These are phyloP conservation scores for Troides aeacus DNA, from an alignment of 2,888 invertebrate genomes.

Conservation along the genomic window DNA sequence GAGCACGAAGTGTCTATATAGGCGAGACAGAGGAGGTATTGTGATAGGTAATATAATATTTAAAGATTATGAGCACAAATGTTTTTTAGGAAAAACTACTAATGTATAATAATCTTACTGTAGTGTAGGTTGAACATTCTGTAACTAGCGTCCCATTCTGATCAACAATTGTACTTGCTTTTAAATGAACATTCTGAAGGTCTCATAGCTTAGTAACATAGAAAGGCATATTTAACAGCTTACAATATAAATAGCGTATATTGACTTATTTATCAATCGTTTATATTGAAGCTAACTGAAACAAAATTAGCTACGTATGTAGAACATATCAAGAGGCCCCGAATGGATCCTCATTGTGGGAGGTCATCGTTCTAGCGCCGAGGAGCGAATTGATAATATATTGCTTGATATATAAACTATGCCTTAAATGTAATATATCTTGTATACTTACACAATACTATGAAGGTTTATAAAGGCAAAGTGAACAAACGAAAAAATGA, in stretches of 20 bases:
- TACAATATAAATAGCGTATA: not conserved
- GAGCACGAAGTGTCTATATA: too few species aligned
- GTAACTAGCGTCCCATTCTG: too few species aligned
- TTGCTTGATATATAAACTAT: constrained; percentile 33
- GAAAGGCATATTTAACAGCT: not conserved
- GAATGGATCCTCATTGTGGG: constrained; percentile 55
- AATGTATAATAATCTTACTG: too few species aligned
- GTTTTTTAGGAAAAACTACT: too few species aligned
- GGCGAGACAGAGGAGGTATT: too few species aligned
- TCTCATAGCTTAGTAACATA: not conserved
- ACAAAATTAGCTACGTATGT: constrained; percentile 34
- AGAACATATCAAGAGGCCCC: constrained; percentile 59
- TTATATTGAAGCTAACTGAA: constrained; percentile 2
- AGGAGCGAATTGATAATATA: constrained; percentile 56
- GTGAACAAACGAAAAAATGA: not conserved
- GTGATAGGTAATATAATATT: too few species aligned
- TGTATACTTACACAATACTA: not conserved
- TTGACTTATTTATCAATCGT: not conserved
- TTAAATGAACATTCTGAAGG: too few species aligned
- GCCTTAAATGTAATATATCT: constrained; percentile 2
- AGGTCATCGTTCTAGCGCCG: constrained; percentile 71
- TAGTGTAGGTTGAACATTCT: too few species aligned
- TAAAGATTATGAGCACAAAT: too few species aligned
- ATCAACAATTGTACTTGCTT: too few species aligned
- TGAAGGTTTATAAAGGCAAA: not conserved